Evolutionary conservation across 2,888 invertebrate species (phyloP).

Genomic region (Deilephila elpenor): DNA sequence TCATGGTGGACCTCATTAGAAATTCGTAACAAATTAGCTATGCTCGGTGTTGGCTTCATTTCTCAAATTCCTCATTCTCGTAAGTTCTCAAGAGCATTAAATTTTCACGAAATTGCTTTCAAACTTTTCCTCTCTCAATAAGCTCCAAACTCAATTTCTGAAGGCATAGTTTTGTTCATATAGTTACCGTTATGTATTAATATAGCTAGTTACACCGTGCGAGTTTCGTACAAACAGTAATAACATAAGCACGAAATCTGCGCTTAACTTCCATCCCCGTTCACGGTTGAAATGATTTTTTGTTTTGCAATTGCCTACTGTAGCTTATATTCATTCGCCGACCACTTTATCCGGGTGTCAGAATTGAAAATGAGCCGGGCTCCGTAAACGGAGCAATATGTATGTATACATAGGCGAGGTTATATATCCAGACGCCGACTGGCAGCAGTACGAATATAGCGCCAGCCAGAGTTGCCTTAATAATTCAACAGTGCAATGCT

Average conservation of each 20-base stretch:
- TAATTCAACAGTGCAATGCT: constrained; percentile 85
- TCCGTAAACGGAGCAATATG: constrained; percentile 72
- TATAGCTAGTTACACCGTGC: constrained; percentile 55
- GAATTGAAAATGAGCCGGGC: constrained; percentile 78
- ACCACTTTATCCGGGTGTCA: constrained; percentile 78
- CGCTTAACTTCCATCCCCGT: background rate
- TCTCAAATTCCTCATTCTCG: constrained; percentile 76
- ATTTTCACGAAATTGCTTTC: constrained; percentile 81
- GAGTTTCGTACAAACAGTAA: constrained; percentile 38
- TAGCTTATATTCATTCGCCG: constrained; percentile 67
- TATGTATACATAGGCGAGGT: constrained; percentile 51
- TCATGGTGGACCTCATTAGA: constrained; percentile 64
- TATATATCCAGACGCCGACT: constrained; percentile 61
- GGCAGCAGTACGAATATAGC: constrained; percentile 77
- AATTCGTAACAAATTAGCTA: constrained; percentile 79
- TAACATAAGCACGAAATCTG: constrained; percentile 35
- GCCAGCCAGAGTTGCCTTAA: constrained; percentile 78
- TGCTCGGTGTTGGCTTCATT: constrained; percentile 76
- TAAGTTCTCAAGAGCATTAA: constrained; percentile 78
- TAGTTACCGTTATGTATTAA: constrained; percentile 63
- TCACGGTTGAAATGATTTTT: background rate
- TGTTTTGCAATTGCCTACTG: constrained; percentile 48
- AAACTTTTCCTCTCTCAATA: constrained; percentile 79
- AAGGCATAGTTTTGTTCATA: constrained; percentile 72
- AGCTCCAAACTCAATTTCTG: constrained; percentile 71